Conservation (phyloP, 2,888 invertebrate species). For the Stegophylla sp. region DNA sequence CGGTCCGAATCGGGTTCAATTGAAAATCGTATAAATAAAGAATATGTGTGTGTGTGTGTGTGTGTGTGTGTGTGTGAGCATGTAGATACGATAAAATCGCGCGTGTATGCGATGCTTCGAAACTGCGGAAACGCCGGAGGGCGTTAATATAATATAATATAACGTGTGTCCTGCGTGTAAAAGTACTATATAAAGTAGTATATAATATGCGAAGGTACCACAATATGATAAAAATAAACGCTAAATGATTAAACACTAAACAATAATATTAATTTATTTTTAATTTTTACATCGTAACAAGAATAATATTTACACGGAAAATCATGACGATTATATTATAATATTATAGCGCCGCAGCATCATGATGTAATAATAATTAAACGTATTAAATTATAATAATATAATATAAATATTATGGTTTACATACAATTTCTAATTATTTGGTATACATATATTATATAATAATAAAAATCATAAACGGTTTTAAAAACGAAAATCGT, state of each 20-base stretch:
- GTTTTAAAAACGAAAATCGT: background rate
- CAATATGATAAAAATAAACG: background rate
- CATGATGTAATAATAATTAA: too few relatives aligned
- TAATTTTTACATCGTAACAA: slow-evolving; percentile 49
- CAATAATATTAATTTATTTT: slow-evolving; percentile 55
- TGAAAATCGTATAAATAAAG: slow-evolving; percentile 22
- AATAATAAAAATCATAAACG: background rate
- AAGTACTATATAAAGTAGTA: background rate
- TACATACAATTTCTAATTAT: slow-evolving; percentile 3
- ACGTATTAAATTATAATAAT: too few relatives aligned
- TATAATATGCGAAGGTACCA: background rate
- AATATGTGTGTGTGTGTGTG: too few relatives aligned
- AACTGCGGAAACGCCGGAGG: background rate
- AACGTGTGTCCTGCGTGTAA: background rate
- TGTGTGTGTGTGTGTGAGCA: too few relatives aligned
- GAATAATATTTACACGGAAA: slow-evolving; percentile 52
- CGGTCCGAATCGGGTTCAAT: slow-evolving; percentile 52
- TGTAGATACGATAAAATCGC: too few relatives aligned
- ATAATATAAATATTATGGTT: slow-evolving; percentile 24
- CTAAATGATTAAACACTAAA: slow-evolving; percentile 48
- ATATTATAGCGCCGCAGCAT: background rate
- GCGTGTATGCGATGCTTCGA: too few relatives aligned
- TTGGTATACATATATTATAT: slow-evolving; percentile 14
- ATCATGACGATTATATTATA: background rate
- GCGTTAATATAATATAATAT: background rate